Base-by-base conservation (phyloP, 2,797 vertebrate genomes). In the Enteromius anoplus region DNA sequence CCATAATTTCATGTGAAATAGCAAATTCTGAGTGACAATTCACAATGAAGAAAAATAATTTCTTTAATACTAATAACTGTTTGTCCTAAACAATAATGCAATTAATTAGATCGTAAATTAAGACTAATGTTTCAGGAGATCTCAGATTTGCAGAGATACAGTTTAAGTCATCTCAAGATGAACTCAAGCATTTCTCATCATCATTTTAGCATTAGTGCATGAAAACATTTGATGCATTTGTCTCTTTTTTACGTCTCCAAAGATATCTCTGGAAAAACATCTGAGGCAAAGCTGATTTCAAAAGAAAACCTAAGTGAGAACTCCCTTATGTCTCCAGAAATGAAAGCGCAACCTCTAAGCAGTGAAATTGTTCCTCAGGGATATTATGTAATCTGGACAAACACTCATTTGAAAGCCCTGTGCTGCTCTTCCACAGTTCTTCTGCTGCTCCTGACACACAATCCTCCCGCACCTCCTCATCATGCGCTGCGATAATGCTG, bases 371-470 rank as follows among this genome's bases (percentile, higher is more conserved):
- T 26, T 42, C 73, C n/a, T 76, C 47, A 1, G 60, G 62, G 60
- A 71, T 71, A 58, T 71, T 70, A 70, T 32, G 51, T 60, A 45
- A 70, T 80, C 51, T 29, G 51, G 51, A 69, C 49, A 80, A 53
- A 75, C 72, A 40, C 70, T 40, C 66, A 53, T 77, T 55, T 82
- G 23, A 47, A 81, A 78, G 79, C 55, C 51, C 17, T 72, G 17
- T 3, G 19, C 49, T 53, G 49, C 49, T 37, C 21, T 75, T 75
- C 49, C 71, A 32, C 45, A 75, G 53, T 75, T 75, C 37, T 75
- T 40, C 12, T 68, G 34, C 51, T 37, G 17, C 29, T 65, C 60
- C 32, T 19, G n/a, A 23, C 14, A 82, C 19, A 37, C 70, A 73
- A 26, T 60, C 21, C 66, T 49, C 51, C 73, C 19, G 26, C 12